Percentiles rank a stretch among this genome's conserved stretches.
phyloP scores from a whole-genome alignment of 2,113 vertebrate genomes.

The Macquaria ambigua region DNA sequence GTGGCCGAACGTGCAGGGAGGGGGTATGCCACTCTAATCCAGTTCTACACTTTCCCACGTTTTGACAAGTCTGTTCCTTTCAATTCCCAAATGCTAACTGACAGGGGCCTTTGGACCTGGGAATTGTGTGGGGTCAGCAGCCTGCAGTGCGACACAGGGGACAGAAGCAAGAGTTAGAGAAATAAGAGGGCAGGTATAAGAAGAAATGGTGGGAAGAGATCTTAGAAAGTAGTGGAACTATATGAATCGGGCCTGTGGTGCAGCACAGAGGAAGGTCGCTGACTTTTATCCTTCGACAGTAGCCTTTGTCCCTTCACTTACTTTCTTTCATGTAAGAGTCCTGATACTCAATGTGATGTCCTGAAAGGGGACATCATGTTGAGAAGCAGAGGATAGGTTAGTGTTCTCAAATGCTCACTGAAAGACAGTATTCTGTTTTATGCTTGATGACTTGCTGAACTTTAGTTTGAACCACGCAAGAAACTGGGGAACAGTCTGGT shows the following conservation, averaged over 20 bases:
- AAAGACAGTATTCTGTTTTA: not conserved
- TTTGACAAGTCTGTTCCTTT: constrained; percentile 73
- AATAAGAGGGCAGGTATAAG: constrained; percentile 49
- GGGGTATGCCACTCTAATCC: constrained; percentile 63
- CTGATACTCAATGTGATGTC: constrained; percentile 20
- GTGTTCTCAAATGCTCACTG: constrained; percentile 2
- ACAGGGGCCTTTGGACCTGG: constrained; percentile 53
- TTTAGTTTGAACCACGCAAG: constrained; percentile 11
- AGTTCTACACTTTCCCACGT: constrained; percentile 70
- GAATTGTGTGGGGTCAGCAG: constrained; percentile 41
- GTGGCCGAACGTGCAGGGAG: constrained; percentile 41
- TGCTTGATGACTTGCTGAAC: constrained; percentile 10
- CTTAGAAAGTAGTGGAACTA: constrained; percentile 5
- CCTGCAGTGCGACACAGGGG: constrained; percentile 55
- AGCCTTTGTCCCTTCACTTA: constrained; percentile 28
- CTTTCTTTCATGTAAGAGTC: constrained; percentile 28
- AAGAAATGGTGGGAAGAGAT: not conserved
- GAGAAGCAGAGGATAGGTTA: not conserved
- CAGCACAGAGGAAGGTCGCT: constrained; percentile 20
- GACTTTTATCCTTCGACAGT: constrained; percentile 30
- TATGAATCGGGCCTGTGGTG: constrained; percentile 23
- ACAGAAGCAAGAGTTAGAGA: constrained; percentile 31
- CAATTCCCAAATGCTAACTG: constrained; percentile 68
- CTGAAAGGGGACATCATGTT: constrained; percentile 6
- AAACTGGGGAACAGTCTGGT: constrained; percentile 1